These are phyloP conservation scores for Dynastes hyllus DNA, from an alignment of 2,888 invertebrate species.

Conservation along the genomic window DNA sequence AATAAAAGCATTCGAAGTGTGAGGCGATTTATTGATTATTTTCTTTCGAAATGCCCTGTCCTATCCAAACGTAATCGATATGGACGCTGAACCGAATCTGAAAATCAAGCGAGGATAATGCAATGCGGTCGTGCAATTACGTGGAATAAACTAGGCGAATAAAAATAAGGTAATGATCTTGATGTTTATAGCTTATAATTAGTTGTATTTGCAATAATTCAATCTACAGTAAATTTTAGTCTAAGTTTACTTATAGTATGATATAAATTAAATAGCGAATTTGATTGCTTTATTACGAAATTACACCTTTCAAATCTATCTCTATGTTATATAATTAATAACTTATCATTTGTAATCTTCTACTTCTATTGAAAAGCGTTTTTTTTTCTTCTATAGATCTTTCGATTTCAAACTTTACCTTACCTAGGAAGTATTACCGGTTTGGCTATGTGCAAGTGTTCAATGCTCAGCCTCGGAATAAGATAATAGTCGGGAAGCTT, in stretches of 20 bases:
- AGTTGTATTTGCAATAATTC: neutral
- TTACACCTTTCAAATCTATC: neutral
- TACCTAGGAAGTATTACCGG: slow-evolving; percentile 13
- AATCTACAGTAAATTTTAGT: neutral
- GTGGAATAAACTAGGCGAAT: neutral
- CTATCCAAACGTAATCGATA: neutral
- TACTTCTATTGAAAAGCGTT: slow-evolving; percentile 4
- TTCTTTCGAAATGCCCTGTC: slow-evolving; percentile 7
- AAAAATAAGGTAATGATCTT: neutral
- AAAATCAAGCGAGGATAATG: neutral
- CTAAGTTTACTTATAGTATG: neutral
- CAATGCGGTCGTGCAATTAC: neutral
- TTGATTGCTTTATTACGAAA: neutral
- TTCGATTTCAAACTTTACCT: neutral
- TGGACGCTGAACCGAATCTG: neutral
- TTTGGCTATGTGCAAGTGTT: neutral
- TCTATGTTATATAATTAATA: neutral
- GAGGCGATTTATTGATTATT: slow-evolving; percentile 22
- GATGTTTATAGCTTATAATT: too few relatives aligned
- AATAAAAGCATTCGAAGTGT: slow-evolving; percentile 4
- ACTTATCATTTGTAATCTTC: slow-evolving; percentile 2
- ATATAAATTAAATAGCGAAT: neutral
- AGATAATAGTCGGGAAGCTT: slow-evolving; percentile 26
- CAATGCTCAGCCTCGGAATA: slow-evolving; percentile 15
- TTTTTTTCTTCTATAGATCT: neutral